Conservation (phyloP, 2,113 vertebrate genomes). For the Lagopus muta region DNA sequence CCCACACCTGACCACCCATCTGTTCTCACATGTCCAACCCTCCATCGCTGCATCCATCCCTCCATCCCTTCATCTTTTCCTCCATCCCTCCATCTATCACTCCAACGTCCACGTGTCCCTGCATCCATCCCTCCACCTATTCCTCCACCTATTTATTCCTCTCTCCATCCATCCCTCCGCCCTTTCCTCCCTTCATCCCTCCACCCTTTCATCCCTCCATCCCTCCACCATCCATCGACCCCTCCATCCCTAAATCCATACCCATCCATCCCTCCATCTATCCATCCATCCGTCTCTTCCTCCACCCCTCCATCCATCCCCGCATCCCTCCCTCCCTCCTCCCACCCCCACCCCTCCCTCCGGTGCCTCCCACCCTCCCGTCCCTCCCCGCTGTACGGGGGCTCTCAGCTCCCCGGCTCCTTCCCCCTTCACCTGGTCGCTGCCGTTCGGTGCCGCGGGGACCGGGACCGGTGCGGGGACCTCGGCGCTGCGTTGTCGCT, state of each 20-base stretch:
- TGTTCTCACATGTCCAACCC: too few species aligned
- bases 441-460: too few species aligned
- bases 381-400: neutral
- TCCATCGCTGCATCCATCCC: neutral
- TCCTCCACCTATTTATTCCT: too few species aligned
- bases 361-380: too few species aligned
- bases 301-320: too few species aligned
- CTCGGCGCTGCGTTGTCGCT: neutral
- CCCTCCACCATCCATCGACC: neutral
- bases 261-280: too few species aligned
- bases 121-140: neutral
- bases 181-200: neutral
- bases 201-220: too few species aligned
- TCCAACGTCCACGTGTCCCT: neutral
- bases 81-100: too few species aligned
- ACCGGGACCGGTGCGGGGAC: neutral
- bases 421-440: conserved; percentile 6
- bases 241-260: neutral
- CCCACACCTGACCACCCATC: too few species aligned
- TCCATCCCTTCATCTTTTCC: too few species aligned
- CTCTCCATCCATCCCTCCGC: neutral
- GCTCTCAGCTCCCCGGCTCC: neutral
- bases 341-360: neutral
- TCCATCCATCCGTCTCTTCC: too few species aligned
- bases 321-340: neutral